phyloP scores from a whole-genome alignment of 2,113 vertebrate species.

The Corydoras sp. region DNA sequence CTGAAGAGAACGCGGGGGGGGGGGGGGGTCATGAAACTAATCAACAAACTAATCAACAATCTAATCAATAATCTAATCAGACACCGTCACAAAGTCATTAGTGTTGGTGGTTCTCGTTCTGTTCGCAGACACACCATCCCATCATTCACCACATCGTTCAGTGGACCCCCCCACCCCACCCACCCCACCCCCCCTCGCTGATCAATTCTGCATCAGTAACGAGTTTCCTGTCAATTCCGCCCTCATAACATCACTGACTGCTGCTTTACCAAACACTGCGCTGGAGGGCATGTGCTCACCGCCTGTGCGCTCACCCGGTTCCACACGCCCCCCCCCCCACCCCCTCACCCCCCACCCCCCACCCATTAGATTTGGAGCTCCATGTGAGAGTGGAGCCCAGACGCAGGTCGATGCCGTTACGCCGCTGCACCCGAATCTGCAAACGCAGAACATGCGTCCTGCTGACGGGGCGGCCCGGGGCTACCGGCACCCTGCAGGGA shows the following conservation, averaged over 20 bases:
- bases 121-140: conserved; percentile 22
- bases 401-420: conserved; percentile 36
- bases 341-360: no score
- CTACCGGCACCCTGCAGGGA: not conserved
- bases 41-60: no score
- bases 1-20: not conserved
- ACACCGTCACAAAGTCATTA: conserved; percentile 40
- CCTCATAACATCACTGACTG: not conserved
- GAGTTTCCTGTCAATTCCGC: no score
- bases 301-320: not conserved
- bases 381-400: conserved; percentile 4
- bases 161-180: no score
- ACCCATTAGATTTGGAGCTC: conserved; percentile 11
- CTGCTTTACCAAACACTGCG: conserved; percentile 8
- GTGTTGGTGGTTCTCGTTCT: conserved; percentile 18
- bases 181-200: no score
- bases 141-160: not conserved
- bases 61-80: conserved; percentile 25
- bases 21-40: conserved; percentile 17
- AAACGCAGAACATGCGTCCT: conserved; percentile 12
- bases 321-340: not conserved
- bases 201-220: no score
- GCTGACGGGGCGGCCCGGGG: conserved; percentile 23
- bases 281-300: conserved; percentile 7
- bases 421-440: conserved; percentile 15